Evolutionary conservation across 2,797 vertebrate species (phyloP).

Genomic region (Melanotaenia parkinsoni): DNA sequence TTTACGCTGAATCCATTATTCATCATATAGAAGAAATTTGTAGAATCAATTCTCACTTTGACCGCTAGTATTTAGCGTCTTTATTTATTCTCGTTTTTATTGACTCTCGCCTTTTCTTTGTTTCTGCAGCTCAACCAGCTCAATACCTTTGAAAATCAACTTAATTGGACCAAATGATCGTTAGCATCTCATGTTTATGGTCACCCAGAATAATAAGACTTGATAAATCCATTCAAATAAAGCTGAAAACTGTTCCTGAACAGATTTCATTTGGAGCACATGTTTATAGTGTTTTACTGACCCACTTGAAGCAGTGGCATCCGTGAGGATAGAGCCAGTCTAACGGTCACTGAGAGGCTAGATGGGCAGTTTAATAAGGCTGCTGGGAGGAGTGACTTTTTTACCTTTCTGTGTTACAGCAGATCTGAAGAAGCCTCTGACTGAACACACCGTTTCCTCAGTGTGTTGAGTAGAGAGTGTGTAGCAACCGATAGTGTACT

Average conservation of each 20-base stretch:
- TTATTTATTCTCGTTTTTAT: neutral
- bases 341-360: no score
- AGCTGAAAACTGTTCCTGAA: neutral
- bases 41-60: neutral
- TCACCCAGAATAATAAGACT: neutral
- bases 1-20: no score
- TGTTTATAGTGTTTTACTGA: no score
- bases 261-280: neutral
- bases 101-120: neutral
- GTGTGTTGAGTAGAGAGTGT: no score
- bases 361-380: no score
- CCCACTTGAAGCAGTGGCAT: no score
- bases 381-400: no score
- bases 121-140: neutral
- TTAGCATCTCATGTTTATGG: neutral
- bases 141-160: neutral
- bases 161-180: neutral
- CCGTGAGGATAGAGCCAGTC: no score
- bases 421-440: no score
- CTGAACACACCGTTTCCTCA: no score
- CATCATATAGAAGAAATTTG: neutral
- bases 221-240: neutral
- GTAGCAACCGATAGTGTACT: no score
- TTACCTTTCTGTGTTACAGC: no score
- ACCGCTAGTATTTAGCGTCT: neutral